These are phyloP conservation scores for Globicephala melas DNA, from an alignment of 2,113 vertebrate species.

Conservation along the genomic window DNA sequence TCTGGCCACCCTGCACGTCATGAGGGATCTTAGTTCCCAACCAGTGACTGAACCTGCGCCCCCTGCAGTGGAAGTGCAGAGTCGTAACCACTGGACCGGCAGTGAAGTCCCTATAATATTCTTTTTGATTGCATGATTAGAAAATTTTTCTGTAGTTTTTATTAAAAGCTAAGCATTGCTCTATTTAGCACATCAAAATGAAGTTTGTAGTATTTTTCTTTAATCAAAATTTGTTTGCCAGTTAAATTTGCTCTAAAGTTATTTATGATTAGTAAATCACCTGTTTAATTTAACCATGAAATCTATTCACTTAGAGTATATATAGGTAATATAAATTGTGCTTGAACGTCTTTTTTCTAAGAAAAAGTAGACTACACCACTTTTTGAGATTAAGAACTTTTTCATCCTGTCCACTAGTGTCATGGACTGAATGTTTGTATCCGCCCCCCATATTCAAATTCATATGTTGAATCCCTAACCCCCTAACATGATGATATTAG, in stretches of 20 bases:
- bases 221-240: background rate
- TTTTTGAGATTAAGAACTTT: background rate
- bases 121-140: background rate
- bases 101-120: background rate
- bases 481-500: background rate
- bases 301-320: background rate
- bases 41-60: no score
- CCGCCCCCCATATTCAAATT: background rate
- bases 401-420: background rate
- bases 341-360: background rate
- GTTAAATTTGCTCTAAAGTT: background rate
- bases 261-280: background rate
- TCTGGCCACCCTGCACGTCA: no score
- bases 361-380: background rate
- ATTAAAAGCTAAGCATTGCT: background rate
- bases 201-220: background rate
- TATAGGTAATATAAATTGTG: conserved; percentile 18
- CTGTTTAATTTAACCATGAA: conserved; percentile 25
- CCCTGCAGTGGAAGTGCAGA: no score
- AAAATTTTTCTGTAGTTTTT: background rate
- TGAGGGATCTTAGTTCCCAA: no score
- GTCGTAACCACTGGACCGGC: no score
- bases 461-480: background rate
- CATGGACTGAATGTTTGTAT: background rate
- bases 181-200: background rate